Percentiles rank a stretch among this genome's conserved stretches.
Evolutionary conservation across 1,140 invertebrate genomes (phyloP).

Genomic region (Elysia chlorotica): DNA sequence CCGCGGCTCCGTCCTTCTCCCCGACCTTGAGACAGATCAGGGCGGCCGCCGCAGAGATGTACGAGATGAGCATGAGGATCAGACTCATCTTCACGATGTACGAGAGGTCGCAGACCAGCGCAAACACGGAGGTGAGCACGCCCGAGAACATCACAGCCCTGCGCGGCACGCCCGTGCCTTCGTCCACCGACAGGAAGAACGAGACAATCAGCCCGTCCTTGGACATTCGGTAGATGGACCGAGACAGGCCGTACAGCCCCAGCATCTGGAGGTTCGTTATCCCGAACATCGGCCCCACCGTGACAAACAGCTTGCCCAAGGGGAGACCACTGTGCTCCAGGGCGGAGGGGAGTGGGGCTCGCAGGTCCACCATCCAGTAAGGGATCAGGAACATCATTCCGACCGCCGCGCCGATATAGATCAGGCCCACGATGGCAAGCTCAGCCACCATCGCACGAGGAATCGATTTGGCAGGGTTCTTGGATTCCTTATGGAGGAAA

Average conservation of each 20-base stretch:
- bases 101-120: conserved; percentile 82
- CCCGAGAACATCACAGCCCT: conserved; percentile 79
- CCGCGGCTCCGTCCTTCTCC: conserved; percentile 59
- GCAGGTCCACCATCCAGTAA: conserved; percentile 66
- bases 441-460: conserved; percentile 45
- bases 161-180: conserved; percentile 79
- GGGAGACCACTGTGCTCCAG: conserved; percentile 69
- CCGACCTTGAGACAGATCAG: conserved; percentile 82
- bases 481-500: conserved; percentile 71
- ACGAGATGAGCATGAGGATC: conserved; percentile 83
- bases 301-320: conserved; percentile 88
- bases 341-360: conserved; percentile 83
- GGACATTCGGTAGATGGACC: conserved; percentile 88
- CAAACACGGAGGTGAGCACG: conserved; percentile 75
- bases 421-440: conserved; percentile 41
- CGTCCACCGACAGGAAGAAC: conserved; percentile 76
- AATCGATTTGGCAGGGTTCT: conserved; percentile 52
- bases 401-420: conserved; percentile 45
- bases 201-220: conserved; percentile 81
- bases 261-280: conserved; percentile 85
- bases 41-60: conserved; percentile 83
- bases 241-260: conserved; percentile 80
- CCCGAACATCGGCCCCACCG: conserved; percentile 84
- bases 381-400: conserved; percentile 43
- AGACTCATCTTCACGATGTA: conserved; percentile 90